Percentiles rank a stretch among this genome's conserved stretches.
Conservation (phyloP, 2,888 invertebrate species). For the Sinelater perroti region DNA sequence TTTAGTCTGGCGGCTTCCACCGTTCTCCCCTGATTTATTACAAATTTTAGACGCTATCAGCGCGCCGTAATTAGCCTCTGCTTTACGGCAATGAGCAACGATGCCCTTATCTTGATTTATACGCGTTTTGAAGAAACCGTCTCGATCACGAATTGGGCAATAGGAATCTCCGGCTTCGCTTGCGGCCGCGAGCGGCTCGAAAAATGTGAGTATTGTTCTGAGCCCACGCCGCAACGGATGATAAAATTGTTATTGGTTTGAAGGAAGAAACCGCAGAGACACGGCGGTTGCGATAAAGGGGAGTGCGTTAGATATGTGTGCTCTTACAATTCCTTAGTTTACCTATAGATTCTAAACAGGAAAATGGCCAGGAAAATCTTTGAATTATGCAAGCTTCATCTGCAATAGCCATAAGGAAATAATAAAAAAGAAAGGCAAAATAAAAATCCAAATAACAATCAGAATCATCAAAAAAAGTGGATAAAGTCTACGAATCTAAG, state of each 20-base stretch:
- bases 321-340: too few species aligned
- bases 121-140: not conserved
- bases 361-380: too few species aligned
- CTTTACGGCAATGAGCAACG: conserved; percentile 1
- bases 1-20: conserved; percentile 1
- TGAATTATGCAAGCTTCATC: too few species aligned
- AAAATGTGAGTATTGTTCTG: conserved; percentile 3
- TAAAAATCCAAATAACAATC: too few species aligned
- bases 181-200: not conserved
- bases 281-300: conserved; percentile 9
- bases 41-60: conserved; percentile 1
- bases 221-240: conserved; percentile 4
- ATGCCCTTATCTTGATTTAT: not conserved
- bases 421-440: too few species aligned
- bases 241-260: conserved; percentile 13
- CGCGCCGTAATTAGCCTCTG: conserved; percentile 2
- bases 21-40: conserved; percentile 4
- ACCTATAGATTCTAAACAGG: too few species aligned
- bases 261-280: conserved; percentile 5
- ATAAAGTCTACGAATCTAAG: too few species aligned
- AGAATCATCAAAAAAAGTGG: too few species aligned
- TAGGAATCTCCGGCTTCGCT: conserved; percentile 8
- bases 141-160: conserved; percentile 3
- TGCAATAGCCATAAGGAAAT: too few species aligned
- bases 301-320: too few species aligned